Conservation (phyloP, 2,888 invertebrate genomes). For the Euplagia quadripunctaria region DNA sequence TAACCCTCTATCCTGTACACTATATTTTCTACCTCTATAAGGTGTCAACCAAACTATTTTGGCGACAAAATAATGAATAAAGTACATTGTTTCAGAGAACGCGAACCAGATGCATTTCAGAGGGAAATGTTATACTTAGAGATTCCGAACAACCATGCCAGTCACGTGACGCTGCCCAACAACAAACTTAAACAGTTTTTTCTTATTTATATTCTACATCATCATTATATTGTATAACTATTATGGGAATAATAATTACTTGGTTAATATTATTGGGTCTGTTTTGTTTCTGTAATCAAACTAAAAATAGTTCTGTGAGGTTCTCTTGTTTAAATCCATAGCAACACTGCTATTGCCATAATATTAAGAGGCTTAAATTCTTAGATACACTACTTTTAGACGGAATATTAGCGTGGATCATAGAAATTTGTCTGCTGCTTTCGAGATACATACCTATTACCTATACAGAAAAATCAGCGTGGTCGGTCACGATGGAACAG, state of each 20-base stretch:
- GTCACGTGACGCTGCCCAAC: neutral
- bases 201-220: slow-evolving; percentile 4
- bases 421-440: too few relatives aligned
- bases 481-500: too few relatives aligned
- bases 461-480: too few relatives aligned
- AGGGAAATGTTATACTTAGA: neutral
- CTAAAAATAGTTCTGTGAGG: neutral
- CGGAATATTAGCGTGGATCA: too few relatives aligned
- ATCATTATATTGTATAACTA: slow-evolving; percentile 2
- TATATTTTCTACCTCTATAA: too few relatives aligned
- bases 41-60: neutral
- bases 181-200: neutral
- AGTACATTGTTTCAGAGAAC: slow-evolving; percentile 5
- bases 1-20: too few relatives aligned
- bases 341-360: neutral
- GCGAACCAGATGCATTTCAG: too few relatives aligned
- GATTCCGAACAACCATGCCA: neutral
- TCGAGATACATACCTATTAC: too few relatives aligned
- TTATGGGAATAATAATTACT: slow-evolving; percentile 6
- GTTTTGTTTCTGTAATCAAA: neutral
- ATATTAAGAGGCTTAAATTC: too few relatives aligned
- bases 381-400: too few relatives aligned
- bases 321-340: neutral
- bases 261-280: neutral
- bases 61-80: neutral